Evolutionary conservation across 2,113 vertebrate genomes (phyloP), one percentile per base, ranked within the genome.

Genomic region (Pristiophorus japonicus): DNA sequence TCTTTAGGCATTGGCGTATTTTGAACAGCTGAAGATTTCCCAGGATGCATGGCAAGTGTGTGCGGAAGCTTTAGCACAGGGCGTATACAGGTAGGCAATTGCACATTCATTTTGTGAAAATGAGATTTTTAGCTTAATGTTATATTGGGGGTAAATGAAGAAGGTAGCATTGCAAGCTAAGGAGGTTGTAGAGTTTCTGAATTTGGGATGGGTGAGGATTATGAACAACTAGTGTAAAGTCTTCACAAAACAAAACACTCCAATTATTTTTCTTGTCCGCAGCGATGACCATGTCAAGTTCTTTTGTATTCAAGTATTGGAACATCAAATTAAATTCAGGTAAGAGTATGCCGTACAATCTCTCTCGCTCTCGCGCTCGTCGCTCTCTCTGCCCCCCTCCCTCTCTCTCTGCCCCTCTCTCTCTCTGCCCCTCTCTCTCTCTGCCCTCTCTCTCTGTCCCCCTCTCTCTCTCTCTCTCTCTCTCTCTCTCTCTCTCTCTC

Each of bases 261-360:
- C 59, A 92, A 95, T 96, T 96, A 96, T 92, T 96, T 96, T 96
- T 96, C 84, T 91, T 95, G 5, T 96, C 96, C 94, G 18, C 96
- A 99, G 99, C 96, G 99, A 99, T 96, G 99, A 99, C 97, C 99
- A 99, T 84, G 98, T 99, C 96, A 99, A 99, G 96, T 99, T 99
- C 97, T 99, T 99, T 97, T 99, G 99, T 97, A 99, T 99, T 97
- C 99, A 99, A 98, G 99, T 99, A 47, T 96, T 99, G 95, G 99
- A 99, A 97, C 98, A 99, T 97, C 99, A 99, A 97, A 97, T 99
- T 95, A 99, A 99, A 96, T 99, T 98, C 97, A 99, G 99, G 99
- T 99, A 96, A 97, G 98, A 73, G 91, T 96, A 59, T 38, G 73
- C 51, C 27, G 30, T 30, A 12, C 27, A 11, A 7, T 18, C 0